Conservation (phyloP, 2,113 vertebrate species). For the Pseudopipra pipra region DNA sequence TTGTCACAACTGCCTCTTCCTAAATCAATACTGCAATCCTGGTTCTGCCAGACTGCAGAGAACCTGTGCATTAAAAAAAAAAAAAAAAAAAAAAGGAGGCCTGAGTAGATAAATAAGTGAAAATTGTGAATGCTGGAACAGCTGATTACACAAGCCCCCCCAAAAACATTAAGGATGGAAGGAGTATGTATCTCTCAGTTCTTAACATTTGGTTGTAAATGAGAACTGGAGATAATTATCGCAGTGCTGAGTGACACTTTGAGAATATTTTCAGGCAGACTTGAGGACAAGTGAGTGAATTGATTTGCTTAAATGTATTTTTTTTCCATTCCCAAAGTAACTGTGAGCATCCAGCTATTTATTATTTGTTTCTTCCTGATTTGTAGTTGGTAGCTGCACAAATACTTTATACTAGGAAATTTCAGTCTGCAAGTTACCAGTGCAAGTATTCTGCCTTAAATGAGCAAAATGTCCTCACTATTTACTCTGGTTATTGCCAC, state of each 20-base stretch:
- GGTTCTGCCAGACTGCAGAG: conserved; percentile 1
- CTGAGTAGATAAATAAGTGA: not conserved
- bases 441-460: not conserved
- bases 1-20: conserved; percentile 6
- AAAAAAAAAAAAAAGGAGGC: not conserved
- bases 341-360: not conserved
- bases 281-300: conserved; percentile 26
- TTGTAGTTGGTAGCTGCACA: not conserved
- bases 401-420: not conserved
- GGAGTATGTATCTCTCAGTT: not conserved
- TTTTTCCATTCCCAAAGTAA: conserved; percentile 2
- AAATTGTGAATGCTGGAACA: not conserved
- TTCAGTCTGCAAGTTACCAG: not conserved
- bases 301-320: not conserved
- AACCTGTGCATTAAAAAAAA: not conserved
- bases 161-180: not conserved
- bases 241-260: not conserved
- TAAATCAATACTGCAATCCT: conserved; percentile 6
- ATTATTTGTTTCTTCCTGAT: conserved; percentile 19
- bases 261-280: conserved; percentile 45
- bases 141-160: not conserved
- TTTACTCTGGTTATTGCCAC: not conserved
- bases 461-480: not conserved
- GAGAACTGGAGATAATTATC: conserved; percentile 45
- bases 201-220: conserved; percentile 8